These are phyloP conservation scores for Champsocephalus gunnari DNA, from an alignment of 2,797 vertebrate genomes.

Conservation along the genomic window DNA sequence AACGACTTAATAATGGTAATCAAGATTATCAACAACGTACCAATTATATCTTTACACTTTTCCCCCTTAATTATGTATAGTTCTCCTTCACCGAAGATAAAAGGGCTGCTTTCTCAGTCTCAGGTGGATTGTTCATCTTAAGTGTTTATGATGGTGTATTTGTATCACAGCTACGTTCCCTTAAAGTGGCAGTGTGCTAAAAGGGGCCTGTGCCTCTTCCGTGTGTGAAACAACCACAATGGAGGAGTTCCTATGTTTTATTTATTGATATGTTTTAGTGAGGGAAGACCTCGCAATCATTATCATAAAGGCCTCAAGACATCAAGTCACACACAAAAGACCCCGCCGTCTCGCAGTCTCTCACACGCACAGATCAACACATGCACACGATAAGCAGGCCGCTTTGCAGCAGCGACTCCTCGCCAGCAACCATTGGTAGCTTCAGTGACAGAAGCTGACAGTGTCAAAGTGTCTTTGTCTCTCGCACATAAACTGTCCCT, in stretches of 20 bases:
- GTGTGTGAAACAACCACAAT: conserved; percentile 70
- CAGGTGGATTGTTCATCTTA: conserved; percentile 85
- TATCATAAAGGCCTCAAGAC: conserved; percentile 90
- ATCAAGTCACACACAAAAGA: conserved; percentile 78
- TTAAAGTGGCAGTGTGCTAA: conserved; percentile 76
- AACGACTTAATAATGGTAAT: conserved; percentile 85
- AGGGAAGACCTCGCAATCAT: conserved; percentile 84
- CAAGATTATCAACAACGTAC: conserved; percentile 85
- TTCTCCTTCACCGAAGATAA: conserved; percentile 75
- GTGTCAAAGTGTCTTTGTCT: conserved; percentile 87
- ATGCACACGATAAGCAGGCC: conserved; percentile 58
- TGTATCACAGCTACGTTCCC: conserved; percentile 68
- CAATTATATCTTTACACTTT: conserved; percentile 87
- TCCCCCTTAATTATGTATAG: conserved; percentile 86
- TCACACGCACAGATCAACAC: conserved; percentile 49
- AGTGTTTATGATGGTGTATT: conserved; percentile 82
- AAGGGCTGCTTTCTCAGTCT: conserved; percentile 77
- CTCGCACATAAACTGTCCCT: conserved; percentile 87
- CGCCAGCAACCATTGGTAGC: conserved; percentile 66
- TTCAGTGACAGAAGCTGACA: conserved; percentile 86
- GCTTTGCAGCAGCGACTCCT: conserved; percentile 69
- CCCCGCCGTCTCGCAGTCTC: conserved; percentile 55
- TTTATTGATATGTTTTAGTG: conserved; percentile 86
- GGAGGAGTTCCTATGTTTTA: conserved; percentile 85
- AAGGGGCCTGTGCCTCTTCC: conserved; percentile 42